Evolutionary conservation across 2,797 vertebrate species (phyloP).

Genomic region (Scarus forsteni): DNA sequence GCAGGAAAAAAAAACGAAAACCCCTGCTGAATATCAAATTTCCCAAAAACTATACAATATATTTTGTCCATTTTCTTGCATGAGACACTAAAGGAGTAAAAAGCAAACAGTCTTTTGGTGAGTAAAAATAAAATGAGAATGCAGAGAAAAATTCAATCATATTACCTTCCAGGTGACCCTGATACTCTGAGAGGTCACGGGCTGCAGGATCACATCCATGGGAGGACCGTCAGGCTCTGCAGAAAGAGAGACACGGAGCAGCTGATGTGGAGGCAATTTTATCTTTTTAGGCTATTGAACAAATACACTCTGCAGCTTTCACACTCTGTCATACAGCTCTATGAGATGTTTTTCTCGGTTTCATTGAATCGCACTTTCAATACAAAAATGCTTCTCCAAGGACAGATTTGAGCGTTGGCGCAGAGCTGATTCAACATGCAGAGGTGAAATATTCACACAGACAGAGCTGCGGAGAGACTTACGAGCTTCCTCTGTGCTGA

Average conservation of each 20-base stretch:
- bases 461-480: constrained; percentile 44
- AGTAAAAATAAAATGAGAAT: neutral
- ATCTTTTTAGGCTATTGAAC: neutral
- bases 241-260: neutral
- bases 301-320: constrained; percentile 16
- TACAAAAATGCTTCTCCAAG: constrained; percentile 35
- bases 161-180: constrained; percentile 98
- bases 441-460: constrained; percentile 11
- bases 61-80: neutral
- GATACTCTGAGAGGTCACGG: constrained; percentile 97
- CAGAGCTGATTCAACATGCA: constrained; percentile 1
- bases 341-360: constrained; percentile 21
- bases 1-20: no score
- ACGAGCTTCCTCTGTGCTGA: constrained; percentile 99
- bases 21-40: no score
- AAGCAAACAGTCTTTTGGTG: neutral
- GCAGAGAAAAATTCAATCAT: neutral
- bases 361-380: constrained; percentile 1
- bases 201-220: constrained; percentile 95
- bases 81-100: neutral
- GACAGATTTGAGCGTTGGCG: constrained; percentile 1
- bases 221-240: constrained; percentile 96
- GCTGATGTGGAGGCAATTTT: neutral
- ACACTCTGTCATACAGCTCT: constrained; percentile 5
- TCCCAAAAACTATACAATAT: neutral